phyloP scores from a whole-genome alignment of 2,113 vertebrate genomes.

The Rhizomys pruinosus region DNA sequence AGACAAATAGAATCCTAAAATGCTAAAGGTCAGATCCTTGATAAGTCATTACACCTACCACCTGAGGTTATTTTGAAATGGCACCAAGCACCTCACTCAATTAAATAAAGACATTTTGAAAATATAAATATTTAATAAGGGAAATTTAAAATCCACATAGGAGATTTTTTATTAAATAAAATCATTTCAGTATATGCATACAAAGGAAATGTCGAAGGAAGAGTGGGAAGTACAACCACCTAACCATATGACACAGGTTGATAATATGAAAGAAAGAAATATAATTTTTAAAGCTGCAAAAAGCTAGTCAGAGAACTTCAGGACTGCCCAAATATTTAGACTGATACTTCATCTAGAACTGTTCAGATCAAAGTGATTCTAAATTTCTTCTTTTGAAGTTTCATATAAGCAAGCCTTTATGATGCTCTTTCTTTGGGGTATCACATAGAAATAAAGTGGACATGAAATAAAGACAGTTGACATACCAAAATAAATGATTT shows the following conservation, averaged over 20 bases:
- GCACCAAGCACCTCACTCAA: slow-evolving; percentile 83
- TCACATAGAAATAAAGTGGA: neutral
- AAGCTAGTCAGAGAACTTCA: slow-evolving; percentile 42
- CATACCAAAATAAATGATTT: slow-evolving; percentile 37
- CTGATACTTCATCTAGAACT: slow-evolving; percentile 47
- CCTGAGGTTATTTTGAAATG: slow-evolving; percentile 85
- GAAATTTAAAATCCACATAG: slow-evolving; percentile 83
- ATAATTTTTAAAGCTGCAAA: slow-evolving; percentile 77
- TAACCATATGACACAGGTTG: slow-evolving; percentile 75
- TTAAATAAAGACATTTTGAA: slow-evolving; percentile 87
- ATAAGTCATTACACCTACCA: slow-evolving; percentile 82
- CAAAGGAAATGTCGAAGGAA: slow-evolving; percentile 80
- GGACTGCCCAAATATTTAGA: neutral
- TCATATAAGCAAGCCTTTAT: neutral
- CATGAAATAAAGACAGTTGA: neutral
- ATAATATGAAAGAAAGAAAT: slow-evolving; percentile 81
- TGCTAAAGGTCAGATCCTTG: slow-evolving; percentile 85
- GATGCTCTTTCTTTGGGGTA: neutral
- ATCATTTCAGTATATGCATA: slow-evolving; percentile 81
- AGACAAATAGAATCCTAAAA: slow-evolving; percentile 85
- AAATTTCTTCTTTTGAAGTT: slow-evolving; percentile 40
- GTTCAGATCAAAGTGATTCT: slow-evolving; percentile 26
- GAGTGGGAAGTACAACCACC: slow-evolving; percentile 65
- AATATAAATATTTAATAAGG: slow-evolving; percentile 88
- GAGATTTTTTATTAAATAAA: slow-evolving; percentile 83